These are phyloP conservation scores for Abscondita cerata DNA, from an alignment of 2,888 invertebrate genomes.

Conservation along the genomic window DNA sequence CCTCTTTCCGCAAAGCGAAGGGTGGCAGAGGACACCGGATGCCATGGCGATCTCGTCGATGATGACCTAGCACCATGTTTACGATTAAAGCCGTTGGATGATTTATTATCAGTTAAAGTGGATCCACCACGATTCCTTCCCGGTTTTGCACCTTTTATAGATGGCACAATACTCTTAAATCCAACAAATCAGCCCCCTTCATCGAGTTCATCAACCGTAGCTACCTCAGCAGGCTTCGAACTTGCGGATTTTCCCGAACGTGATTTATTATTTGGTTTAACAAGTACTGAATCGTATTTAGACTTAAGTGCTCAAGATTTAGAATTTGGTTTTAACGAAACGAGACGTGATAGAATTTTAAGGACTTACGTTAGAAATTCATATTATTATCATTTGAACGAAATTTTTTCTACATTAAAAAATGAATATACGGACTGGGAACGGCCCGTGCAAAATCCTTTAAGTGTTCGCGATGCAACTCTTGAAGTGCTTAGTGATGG, in stretches of 20 bases:
- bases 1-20: constrained; percentile 80
- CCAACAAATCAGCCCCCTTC: constrained; percentile 59
- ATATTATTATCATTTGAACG: constrained; percentile 93
- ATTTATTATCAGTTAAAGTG: constrained; percentile 75
- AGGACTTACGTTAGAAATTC: constrained; percentile 94
- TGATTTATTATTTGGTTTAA: constrained; percentile 85
- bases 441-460: constrained; percentile 83
- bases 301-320: constrained; percentile 84
- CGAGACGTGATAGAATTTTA: constrained; percentile 82
- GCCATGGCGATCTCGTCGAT: constrained; percentile 80
- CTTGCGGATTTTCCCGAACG: constrained; percentile 82
- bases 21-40: constrained; percentile 84
- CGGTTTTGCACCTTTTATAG: constrained; percentile 94
- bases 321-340: constrained; percentile 92
- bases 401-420: constrained; percentile 89
- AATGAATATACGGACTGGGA: constrained; percentile 99
- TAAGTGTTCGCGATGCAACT: constrained; percentile 84
- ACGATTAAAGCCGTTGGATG: constrained; percentile 76
- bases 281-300: constrained; percentile 82
- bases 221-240: constrained; percentile 78
- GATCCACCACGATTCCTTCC: constrained; percentile 85
- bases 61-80: constrained; percentile 88
- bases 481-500: constrained; percentile 91
- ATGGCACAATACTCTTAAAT: constrained; percentile 83
- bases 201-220: constrained; percentile 68